Evolutionary conservation across 1,140 invertebrate species (phyloP).

Genomic region (Calliopsis andreniformis): DNA sequence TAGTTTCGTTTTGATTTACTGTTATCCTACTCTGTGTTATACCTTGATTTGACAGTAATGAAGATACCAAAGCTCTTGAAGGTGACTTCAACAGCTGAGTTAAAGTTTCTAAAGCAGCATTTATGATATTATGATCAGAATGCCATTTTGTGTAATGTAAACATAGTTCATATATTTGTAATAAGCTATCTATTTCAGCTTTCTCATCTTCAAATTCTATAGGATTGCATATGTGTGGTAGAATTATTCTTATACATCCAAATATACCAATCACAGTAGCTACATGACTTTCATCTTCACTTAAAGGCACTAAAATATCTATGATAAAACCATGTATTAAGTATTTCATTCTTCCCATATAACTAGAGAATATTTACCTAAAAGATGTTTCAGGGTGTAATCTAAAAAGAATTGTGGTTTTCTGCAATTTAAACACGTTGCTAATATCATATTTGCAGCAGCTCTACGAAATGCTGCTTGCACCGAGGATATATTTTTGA

Average conservation of each 20-base stretch:
- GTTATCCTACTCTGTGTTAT: conserved; percentile 80
- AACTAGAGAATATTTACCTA: conserved; percentile 70
- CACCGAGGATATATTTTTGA: conserved; percentile 84
- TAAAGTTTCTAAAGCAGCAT: conserved; percentile 90
- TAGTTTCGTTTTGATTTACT: conserved; percentile 65
- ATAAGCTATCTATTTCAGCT: conserved; percentile 74
- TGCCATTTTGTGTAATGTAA: conserved; percentile 86
- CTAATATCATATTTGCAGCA: conserved; percentile 85
- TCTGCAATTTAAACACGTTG: conserved; percentile 85
- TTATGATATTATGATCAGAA: conserved; percentile 92
- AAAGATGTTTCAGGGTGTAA: conserved; percentile 82
- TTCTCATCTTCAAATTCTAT: conserved; percentile 56
- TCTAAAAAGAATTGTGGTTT: conserved; percentile 84
- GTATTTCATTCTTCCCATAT: neutral
- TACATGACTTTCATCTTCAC: conserved; percentile 78
- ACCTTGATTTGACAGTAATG: conserved; percentile 83
- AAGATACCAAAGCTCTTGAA: conserved; percentile 83
- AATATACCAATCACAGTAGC: conserved; percentile 85
- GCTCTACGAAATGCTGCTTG: conserved; percentile 84
- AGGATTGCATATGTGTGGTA: conserved; percentile 81
- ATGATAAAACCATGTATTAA: conserved; percentile 74
- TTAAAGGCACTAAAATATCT: conserved; percentile 82
- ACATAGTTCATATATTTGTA: conserved; percentile 91
- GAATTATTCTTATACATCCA: conserved; percentile 84
- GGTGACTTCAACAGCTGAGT: conserved; percentile 87